These are phyloP conservation scores for Teleogryllus occipitalis DNA, from an alignment of 1,140 invertebrate genomes.

Conservation along the genomic window DNA sequence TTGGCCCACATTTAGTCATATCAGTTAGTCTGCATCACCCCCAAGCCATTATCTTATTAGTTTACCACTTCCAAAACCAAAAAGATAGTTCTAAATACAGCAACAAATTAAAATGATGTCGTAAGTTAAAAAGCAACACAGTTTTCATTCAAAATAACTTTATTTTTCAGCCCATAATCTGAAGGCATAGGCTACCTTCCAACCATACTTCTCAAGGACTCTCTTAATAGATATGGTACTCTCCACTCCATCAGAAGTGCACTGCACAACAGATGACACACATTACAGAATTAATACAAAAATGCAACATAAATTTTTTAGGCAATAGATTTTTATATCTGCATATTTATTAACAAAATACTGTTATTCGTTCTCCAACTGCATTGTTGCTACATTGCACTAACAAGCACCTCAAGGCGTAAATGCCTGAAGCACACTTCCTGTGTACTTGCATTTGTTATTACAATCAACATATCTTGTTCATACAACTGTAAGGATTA, in stretches of 20 bases:
- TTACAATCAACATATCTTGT: neutral
- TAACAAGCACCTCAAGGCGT: neutral
- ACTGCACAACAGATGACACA: neutral
- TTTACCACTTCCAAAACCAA: neutral
- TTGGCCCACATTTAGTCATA: neutral
- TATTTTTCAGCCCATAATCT: slow-evolving; percentile 1
- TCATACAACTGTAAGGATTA: neutral
- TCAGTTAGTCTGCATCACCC: neutral
- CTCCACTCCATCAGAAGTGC: neutral
- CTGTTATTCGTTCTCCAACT: slow-evolving; percentile 1
- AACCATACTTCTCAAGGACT: slow-evolving; percentile 1
- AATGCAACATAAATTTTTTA: slow-evolving; percentile 6
- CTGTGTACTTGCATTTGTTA: neutral
- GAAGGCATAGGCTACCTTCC: neutral
- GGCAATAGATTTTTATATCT: slow-evolving; percentile 1
- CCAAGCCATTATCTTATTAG: neutral
- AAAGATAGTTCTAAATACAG: neutral
- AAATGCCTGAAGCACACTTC: neutral
- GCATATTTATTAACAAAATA: slow-evolving; percentile 1
- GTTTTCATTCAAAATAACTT: neutral
- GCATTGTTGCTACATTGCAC: slow-evolving; percentile 3
- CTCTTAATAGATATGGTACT: neutral
- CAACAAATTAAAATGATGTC: neutral
- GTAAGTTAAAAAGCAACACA: too few relatives aligned
- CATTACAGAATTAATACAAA: neutral